These are phyloP conservation scores for Bembecia ichneumoniformis DNA, from an alignment of 2,888 invertebrate species.

Conservation along the genomic window DNA sequence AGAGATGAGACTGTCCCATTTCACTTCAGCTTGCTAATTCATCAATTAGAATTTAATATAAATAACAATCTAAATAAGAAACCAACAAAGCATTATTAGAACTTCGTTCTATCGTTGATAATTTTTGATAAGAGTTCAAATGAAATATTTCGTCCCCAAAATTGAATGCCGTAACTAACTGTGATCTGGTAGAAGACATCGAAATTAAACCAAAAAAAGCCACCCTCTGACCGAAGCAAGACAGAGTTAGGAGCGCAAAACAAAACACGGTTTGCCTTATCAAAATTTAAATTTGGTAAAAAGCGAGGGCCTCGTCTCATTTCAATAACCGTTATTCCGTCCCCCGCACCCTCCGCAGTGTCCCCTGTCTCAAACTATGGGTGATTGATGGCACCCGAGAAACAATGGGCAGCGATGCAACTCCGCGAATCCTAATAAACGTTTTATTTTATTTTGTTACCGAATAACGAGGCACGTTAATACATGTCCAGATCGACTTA, in stretches of 20 bases:
- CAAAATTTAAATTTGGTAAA: slow-evolving; percentile 73
- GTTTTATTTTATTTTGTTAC: slow-evolving; percentile 66
- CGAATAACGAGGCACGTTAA: slow-evolving; percentile 59
- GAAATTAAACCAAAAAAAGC: slow-evolving; percentile 31
- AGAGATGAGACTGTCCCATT: no score
- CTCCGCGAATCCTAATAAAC: slow-evolving; percentile 69
- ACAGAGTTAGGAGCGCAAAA: slow-evolving; percentile 56
- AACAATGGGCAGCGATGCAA: slow-evolving; percentile 63
- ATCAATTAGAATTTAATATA: no score
- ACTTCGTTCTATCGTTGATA: no score
- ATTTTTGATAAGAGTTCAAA: no score
- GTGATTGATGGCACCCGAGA: slow-evolving; percentile 67
- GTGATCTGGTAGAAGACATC: neutral
- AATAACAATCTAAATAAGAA: no score
- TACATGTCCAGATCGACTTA: slow-evolving; percentile 61
- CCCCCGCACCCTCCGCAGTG: slow-evolving; percentile 25
- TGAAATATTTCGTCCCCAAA: no score
- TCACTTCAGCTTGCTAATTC: no score
- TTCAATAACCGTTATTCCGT: slow-evolving; percentile 71
- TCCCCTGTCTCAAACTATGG: slow-evolving; percentile 38
- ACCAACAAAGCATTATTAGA: no score
- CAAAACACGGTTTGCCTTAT: slow-evolving; percentile 61
- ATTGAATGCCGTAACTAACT: neutral
- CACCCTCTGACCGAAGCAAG: slow-evolving; percentile 52
- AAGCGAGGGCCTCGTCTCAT: slow-evolving; percentile 66